Percentiles rank a stretch among this genome's conserved stretches.
phyloP scores from a whole-genome alignment of 2,888 invertebrate species.

The Eristalis arbustorum region DNA sequence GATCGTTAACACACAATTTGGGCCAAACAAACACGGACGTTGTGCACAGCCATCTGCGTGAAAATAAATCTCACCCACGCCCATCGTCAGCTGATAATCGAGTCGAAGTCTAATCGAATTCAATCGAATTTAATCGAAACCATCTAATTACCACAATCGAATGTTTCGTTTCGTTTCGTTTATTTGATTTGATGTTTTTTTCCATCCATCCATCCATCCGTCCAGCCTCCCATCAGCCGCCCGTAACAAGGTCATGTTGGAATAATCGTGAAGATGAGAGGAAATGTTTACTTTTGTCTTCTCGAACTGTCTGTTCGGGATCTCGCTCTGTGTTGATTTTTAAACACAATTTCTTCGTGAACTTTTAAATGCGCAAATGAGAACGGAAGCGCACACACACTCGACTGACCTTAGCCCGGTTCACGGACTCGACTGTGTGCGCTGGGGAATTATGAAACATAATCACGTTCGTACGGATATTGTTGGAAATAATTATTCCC shows the following conservation, averaged over 20 bases:
- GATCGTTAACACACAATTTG: background rate
- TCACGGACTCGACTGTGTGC: background rate
- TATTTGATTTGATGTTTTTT: background rate
- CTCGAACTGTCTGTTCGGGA: too few relatives aligned
- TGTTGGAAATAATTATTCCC: conserved; percentile 27
- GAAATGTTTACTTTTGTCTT: background rate
- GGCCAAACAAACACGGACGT: background rate
- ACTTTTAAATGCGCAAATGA: background rate
- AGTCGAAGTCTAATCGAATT: background rate
- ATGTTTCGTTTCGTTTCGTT: background rate
- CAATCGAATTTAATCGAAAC: background rate
- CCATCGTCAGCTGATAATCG: background rate
- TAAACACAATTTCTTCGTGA: too few relatives aligned
- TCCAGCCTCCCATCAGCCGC: too few relatives aligned
- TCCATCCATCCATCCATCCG: too few relatives aligned
- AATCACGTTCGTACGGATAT: conserved; percentile 1
- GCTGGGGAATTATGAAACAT: background rate
- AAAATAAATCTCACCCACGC: background rate
- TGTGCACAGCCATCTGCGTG: background rate
- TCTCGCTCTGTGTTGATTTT: too few relatives aligned
- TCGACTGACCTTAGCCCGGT: background rate
- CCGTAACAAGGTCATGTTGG: background rate
- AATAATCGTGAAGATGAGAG: background rate
- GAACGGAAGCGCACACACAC: background rate
- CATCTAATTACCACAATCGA: background rate